phyloP scores from a whole-genome alignment of 2,888 invertebrate genomes.

The Acrocyrtus sp. region DNA sequence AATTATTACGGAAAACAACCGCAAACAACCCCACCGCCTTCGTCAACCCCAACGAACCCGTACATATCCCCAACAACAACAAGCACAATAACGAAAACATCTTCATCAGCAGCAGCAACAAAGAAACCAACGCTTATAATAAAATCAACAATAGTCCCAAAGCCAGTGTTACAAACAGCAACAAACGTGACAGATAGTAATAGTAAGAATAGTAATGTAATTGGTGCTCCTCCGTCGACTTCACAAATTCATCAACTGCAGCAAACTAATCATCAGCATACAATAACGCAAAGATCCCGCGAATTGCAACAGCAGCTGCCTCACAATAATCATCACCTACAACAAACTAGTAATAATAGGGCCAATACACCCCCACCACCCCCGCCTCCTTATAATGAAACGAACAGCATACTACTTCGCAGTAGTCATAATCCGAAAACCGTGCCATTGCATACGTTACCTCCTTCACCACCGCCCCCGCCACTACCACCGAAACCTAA shows the following conservation, averaged over 20 bases:
- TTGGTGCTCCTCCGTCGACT: neutral
- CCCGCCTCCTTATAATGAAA: conserved; percentile 57
- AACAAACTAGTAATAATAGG: neutral
- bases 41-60: conserved; percentile 70
- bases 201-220: neutral
- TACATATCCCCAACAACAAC: conserved; percentile 75
- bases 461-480: conserved; percentile 67
- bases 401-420: neutral
- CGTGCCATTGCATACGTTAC: neutral
- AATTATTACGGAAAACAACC: conserved; percentile 61
- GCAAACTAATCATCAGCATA: conserved; percentile 66
- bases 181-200: conserved; percentile 76
- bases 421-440: neutral
- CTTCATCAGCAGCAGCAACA: too few relatives aligned
- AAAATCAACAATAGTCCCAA: conserved; percentile 96
- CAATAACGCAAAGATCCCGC: conserved; percentile 65
- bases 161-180: conserved; percentile 93
- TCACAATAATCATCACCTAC: neutral
- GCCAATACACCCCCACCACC: conserved; percentile 52
- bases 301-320: conserved; percentile 71
- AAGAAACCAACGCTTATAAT: conserved; percentile 93
- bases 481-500: conserved; percentile 86
- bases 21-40: conserved; percentile 70
- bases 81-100: neutral
- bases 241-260: neutral